Evolutionary conservation across 2,113 vertebrate genomes (phyloP).

Genomic region (Pseudorhombus dupliciocellatus): DNA sequence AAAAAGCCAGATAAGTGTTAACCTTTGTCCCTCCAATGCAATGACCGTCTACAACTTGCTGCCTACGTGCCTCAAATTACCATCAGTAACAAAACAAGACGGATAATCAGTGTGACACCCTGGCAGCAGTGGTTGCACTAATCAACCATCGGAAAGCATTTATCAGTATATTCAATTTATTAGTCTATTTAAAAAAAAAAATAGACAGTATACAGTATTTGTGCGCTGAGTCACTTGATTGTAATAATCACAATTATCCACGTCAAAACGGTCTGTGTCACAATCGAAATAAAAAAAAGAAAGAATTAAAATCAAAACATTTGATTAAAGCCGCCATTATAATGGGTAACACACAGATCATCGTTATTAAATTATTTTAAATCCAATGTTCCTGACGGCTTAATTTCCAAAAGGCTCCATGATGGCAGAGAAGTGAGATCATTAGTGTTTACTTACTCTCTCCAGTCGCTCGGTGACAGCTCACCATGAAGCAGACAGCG

Average conservation of each 20-base stretch:
- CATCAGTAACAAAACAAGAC: constrained; percentile 43
- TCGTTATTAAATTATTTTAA: not conserved
- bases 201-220: too few species aligned
- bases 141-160: too few species aligned
- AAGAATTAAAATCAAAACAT: too few species aligned
- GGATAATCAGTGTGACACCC: constrained; percentile 10
- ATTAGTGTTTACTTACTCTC: constrained; percentile 77
- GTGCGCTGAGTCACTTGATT: too few species aligned
- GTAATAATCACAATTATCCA: too few species aligned
- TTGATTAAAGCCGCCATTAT: too few species aligned
- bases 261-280: too few species aligned
- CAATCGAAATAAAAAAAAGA: too few species aligned
- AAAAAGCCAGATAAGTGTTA: constrained; percentile 70
- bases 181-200: too few species aligned
- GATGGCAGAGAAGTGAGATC: not conserved
- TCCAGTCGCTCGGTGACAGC: constrained; percentile 72
- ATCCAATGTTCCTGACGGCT: not conserved
- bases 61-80: constrained; percentile 41
- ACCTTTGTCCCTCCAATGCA: constrained; percentile 75
- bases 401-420: not conserved
- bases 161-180: too few species aligned
- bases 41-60: constrained; percentile 48
- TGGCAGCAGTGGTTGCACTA: not conserved
- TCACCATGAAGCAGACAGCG: constrained; percentile 67
- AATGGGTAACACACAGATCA: too few species aligned